Evolutionary conservation across 2,113 vertebrate species (phyloP).

Genomic region (Thomomys bottae): DNA sequence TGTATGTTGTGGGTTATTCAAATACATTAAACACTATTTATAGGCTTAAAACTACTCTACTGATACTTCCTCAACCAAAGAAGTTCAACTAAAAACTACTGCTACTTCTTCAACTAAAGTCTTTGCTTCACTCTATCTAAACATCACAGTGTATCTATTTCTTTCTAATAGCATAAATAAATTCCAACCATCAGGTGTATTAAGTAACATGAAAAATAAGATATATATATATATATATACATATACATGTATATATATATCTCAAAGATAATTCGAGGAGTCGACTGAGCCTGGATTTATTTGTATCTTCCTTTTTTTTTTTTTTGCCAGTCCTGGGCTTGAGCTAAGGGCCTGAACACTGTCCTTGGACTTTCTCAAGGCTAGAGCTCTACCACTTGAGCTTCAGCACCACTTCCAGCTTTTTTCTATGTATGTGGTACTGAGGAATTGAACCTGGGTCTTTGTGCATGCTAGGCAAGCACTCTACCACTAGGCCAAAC

Average conservation of each 20-base stretch:
- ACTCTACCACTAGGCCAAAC: too few species aligned
- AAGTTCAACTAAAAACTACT: neutral
- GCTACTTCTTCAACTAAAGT: slow-evolving; percentile 47
- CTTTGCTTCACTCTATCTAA: slow-evolving; percentile 51
- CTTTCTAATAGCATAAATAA: neutral
- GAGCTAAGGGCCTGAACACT: too few species aligned
- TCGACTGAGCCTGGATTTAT: slow-evolving; percentile 30
- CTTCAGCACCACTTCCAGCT: too few species aligned
- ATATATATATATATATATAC: too few species aligned
- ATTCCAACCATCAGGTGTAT: neutral
- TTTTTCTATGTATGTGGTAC: too few species aligned
- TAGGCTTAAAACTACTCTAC: slow-evolving; percentile 22
- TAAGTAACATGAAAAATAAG: neutral
- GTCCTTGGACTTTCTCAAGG: too few species aligned
- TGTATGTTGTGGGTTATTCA: slow-evolving; percentile 3
- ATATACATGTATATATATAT: neutral
- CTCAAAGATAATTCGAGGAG: slow-evolving; percentile 11
- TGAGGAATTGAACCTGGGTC: too few species aligned
- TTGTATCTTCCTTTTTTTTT: neutral
- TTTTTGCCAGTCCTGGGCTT: too few species aligned
- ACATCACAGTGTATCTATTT: neutral
- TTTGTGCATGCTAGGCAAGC: too few species aligned
- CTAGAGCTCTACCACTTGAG: too few species aligned
- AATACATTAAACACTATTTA: neutral
- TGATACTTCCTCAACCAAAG: too few species aligned